Evolutionary conservation across 2,113 vertebrate genomes (phyloP).

Genomic region (Xyliphius kryptos): DNA sequence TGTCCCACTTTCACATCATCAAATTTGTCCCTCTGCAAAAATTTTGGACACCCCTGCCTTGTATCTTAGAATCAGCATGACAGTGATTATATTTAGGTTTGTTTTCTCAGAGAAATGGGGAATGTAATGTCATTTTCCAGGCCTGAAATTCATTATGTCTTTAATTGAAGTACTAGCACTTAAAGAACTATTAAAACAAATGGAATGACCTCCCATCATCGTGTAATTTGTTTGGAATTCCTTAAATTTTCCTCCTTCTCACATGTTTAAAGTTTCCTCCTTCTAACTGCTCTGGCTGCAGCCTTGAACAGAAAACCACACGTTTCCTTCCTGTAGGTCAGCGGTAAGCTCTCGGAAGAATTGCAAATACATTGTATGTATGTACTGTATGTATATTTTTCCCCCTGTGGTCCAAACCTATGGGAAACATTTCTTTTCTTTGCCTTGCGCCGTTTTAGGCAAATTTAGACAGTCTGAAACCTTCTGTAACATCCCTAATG

Average conservation of each 20-base stretch:
- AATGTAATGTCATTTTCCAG: no score
- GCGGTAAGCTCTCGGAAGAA: neutral
- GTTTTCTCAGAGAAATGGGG: no score
- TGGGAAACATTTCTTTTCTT: slow-evolving; percentile 11
- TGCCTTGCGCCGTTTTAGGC: no score
- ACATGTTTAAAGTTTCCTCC: neutral
- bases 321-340: slow-evolving; percentile 11
- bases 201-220: neutral
- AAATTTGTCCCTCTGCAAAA: no score
- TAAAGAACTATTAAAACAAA: neutral
- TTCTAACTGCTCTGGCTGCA: slow-evolving; percentile 14
- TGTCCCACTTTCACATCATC: no score
- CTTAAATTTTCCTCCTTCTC: neutral
- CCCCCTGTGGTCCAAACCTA: slow-evolving; percentile 33
- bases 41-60: no score
- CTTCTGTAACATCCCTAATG: no score
- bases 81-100: no score
- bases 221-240: slow-evolving; percentile 6
- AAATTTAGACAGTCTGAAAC: no score
- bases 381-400: neutral
- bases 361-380: neutral
- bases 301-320: slow-evolving; percentile 11
- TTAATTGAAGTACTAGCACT: neutral
- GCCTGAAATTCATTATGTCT: no score
- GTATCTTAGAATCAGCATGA: no score